Conservation (phyloP, 1,140 invertebrate species). For the roundworm (Caenorhabditis elegans) region WBcel235 BX284604.4:8950501-8951000, state of each 20-base stretch:
- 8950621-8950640: no score
- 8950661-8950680: no score
- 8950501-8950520: background rate
- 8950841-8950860: background rate
- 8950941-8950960: background rate
- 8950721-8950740: no score
- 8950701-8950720: no score
- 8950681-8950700: no score
- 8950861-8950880: background rate
- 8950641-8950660: no score
- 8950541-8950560: background rate
- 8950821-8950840: background rate
- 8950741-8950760: background rate
- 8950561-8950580: background rate
- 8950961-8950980: background rate
- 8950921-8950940: background rate
- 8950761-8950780: background rate
- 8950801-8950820: background rate
- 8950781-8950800: background rate
- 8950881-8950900: conserved; percentile 27
- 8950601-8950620: no score
- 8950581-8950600: no score
- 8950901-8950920: background rate
- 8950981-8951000: no score
- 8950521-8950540: background rate